phyloP scores from a whole-genome alignment of 2,113 vertebrate genomes.

The Bos indicus region DNA sequence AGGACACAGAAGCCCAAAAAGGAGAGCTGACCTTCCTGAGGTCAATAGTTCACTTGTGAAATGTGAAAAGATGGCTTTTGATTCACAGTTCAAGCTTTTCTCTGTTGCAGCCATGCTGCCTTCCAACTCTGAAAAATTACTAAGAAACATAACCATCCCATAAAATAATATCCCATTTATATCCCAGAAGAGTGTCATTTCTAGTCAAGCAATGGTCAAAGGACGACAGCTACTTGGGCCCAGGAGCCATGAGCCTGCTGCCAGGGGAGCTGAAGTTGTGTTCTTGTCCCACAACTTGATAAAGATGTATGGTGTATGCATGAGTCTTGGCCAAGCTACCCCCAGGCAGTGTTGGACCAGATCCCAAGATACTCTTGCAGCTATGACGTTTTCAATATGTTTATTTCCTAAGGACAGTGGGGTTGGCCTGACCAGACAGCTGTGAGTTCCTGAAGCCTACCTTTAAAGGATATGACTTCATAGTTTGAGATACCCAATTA shows the following conservation, averaged over 20 bases:
- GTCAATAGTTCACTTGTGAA: not conserved
- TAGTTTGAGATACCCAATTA: not conserved
- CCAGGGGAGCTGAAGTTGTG: not conserved
- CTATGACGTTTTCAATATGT: not conserved
- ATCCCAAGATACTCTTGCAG: not conserved
- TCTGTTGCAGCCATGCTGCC: not conserved
- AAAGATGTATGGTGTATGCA: not conserved
- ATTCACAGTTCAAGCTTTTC: not conserved
- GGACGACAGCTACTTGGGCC: not conserved
- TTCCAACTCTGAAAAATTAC: slow-evolving; percentile 6
- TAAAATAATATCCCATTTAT: slow-evolving; percentile 38
- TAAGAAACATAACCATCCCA: not conserved
- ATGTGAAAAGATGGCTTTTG: not conserved
- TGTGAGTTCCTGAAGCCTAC: not conserved
- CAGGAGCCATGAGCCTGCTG: not conserved
- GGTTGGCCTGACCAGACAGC: not conserved
- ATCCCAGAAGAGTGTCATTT: not conserved
- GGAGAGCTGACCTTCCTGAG: not conserved
- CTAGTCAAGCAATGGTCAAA: not conserved
- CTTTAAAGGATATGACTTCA: not conserved
- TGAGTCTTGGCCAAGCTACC: not conserved
- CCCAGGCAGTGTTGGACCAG: not conserved
- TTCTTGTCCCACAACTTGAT: not conserved
- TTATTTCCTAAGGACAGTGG: slow-evolving; percentile 3
- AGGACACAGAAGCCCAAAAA: not conserved